Evolutionary conservation across 1,140 invertebrate species (phyloP).

Genomic region (Hesperophylax magnus): DNA sequence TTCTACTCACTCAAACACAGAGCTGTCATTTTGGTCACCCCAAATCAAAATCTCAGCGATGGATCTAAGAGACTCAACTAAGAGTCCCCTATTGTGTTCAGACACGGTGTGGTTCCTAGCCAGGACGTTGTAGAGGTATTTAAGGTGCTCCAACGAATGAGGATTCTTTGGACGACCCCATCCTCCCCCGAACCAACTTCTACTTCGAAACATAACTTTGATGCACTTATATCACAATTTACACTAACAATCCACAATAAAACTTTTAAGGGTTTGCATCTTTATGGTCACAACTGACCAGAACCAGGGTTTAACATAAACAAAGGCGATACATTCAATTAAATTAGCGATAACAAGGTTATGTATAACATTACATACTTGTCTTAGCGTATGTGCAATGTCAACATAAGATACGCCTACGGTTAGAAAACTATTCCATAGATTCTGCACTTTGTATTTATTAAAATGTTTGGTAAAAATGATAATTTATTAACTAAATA

Average conservation of each 20-base stretch:
- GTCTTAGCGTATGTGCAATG: slow-evolving; percentile 35
- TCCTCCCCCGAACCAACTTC: slow-evolving; percentile 89
- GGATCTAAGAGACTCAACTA: slow-evolving; percentile 97
- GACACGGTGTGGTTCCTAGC: slow-evolving; percentile 97
- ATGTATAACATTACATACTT: slow-evolving; percentile 16
- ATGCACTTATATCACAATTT: background rate
- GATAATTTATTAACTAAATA: too few relatives aligned
- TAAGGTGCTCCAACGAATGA: slow-evolving; percentile 95
- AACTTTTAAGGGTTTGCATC: background rate
- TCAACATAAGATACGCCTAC: slow-evolving; percentile 40
- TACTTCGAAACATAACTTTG: slow-evolving; percentile 84
- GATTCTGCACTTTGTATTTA: background rate
- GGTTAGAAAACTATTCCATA: background rate
- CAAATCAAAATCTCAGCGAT: slow-evolving; percentile 99
- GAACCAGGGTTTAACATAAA: slow-evolving; percentile 2
- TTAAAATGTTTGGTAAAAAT: too few relatives aligned
- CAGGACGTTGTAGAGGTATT: slow-evolving; percentile 96
- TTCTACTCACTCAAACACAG: slow-evolving; percentile 96
- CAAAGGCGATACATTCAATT: background rate
- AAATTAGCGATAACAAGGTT: slow-evolving; percentile 21
- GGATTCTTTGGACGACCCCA: slow-evolving; percentile 95
- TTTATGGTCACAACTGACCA: slow-evolving; percentile 9
- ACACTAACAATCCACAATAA: background rate
- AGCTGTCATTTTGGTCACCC: slow-evolving; percentile 99
- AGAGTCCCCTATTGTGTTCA: slow-evolving; percentile 92